Percentiles rank a stretch among this genome's conserved stretches.
Evolutionary conservation across 2,888 invertebrate species (phyloP).

Genomic region (Cephus spinipes): DNA sequence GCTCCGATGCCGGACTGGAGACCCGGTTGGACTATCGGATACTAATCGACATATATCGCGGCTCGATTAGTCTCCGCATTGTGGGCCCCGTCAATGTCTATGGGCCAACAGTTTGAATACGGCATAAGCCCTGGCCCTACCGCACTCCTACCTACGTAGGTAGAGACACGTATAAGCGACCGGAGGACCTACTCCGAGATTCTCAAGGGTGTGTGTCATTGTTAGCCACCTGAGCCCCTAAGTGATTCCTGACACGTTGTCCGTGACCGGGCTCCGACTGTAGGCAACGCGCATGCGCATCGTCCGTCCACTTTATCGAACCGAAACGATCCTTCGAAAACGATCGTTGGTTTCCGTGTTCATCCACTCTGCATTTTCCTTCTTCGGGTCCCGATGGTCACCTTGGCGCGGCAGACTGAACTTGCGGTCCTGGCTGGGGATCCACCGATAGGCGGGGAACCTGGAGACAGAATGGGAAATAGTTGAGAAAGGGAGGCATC

Average conservation of each 20-base stretch:
- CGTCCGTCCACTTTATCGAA: background rate
- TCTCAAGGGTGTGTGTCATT: constrained; percentile 39
- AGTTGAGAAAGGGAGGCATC: constrained; percentile 24
- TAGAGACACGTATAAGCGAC: background rate
- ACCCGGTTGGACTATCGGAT: constrained; percentile 39
- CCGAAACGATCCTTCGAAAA: background rate
- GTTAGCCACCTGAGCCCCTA: constrained; percentile 44
- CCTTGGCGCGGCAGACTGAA: background rate
- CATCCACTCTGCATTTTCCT: background rate
- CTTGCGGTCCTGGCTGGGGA: background rate
- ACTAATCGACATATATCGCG: constrained; percentile 51
- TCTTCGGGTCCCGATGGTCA: background rate
- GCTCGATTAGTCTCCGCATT: constrained; percentile 56
- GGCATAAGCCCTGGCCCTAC: constrained; percentile 12
- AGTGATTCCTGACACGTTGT: constrained; percentile 54
- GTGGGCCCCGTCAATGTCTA: constrained; percentile 47
- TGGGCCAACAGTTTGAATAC: constrained; percentile 31
- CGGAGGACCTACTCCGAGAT: background rate
- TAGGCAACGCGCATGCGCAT: background rate
- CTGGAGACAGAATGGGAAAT: background rate
- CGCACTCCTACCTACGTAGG: constrained; percentile 7
- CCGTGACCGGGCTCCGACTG: constrained; percentile 23
- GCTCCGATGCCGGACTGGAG: constrained; percentile 35
- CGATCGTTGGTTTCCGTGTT: background rate
- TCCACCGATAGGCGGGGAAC: background rate